A percentile compares a stretch with the other conserved stretches of the same genome.
Evolutionary conservation across 2,113 vertebrate genomes (phyloP).

Genomic region (Chrysochloris asiatica): DNA sequence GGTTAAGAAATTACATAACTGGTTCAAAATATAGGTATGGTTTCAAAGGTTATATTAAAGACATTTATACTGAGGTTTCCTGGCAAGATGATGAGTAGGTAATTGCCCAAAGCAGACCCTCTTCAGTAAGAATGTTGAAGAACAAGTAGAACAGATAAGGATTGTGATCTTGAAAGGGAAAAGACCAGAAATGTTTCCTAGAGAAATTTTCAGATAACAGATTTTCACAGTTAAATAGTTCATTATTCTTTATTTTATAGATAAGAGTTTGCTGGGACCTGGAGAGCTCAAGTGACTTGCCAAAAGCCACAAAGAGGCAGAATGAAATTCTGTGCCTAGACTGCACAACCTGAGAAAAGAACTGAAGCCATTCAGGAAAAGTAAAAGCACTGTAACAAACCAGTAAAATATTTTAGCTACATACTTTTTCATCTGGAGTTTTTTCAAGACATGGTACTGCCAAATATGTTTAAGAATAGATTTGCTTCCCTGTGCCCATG

Average conservation of each 20-base stretch:
- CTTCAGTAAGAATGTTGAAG: too few species aligned
- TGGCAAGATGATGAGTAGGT: too few species aligned
- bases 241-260: conserved; percentile 10
- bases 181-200: not conserved
- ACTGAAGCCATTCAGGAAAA: not conserved
- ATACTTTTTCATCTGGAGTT: conserved; percentile 3
- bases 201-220: not conserved
- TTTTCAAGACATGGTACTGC: conserved; percentile 28
- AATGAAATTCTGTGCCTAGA: not conserved
- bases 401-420: conserved; percentile 2
- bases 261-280: not conserved
- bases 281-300: conserved; percentile 28
- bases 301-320: not conserved
- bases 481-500: not conserved
- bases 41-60: not conserved
- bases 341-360: not conserved
- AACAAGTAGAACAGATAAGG: too few species aligned
- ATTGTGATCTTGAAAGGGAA: too few species aligned
- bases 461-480: conserved; percentile 7
- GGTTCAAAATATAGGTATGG: not conserved
- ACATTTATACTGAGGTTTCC: too few species aligned
- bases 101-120: too few species aligned
- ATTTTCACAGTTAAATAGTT: not conserved
- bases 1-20: not conserved
- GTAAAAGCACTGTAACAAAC: not conserved